A percentile compares a stretch with the other conserved stretches of the same genome.
phyloP scores from a whole-genome alignment of 64 coral and sea anemone genomes.

The Orbicella faveolata region DNA sequence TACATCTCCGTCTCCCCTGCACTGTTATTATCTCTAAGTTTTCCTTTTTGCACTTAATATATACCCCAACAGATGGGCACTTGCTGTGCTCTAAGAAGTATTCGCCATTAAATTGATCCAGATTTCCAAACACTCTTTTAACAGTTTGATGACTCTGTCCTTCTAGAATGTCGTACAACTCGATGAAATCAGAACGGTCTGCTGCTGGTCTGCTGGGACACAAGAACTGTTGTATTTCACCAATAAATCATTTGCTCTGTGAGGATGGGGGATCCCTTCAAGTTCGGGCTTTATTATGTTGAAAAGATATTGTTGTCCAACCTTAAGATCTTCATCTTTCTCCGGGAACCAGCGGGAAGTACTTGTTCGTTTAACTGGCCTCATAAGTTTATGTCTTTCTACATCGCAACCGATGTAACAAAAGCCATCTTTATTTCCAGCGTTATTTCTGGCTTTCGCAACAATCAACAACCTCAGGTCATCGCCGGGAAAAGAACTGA shows the following conservation, averaged over 20 bases:
- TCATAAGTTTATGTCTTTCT: not conserved
- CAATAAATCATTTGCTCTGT: not conserved
- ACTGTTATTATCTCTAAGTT: not conserved
- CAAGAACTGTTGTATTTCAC: not conserved
- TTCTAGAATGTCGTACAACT: not conserved
- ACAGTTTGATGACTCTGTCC: not conserved
- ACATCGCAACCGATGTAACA: not conserved
- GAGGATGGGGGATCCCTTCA: not conserved
- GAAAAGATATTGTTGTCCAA: not conserved
- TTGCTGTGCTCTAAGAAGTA: not conserved
- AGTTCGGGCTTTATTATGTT: not conserved
- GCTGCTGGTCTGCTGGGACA: not conserved
- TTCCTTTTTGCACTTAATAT: not conserved
- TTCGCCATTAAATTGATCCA: not conserved
- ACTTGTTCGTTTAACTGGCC: not conserved
- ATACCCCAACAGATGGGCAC: not conserved
- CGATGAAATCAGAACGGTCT: not conserved
- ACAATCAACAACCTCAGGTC: not conserved
- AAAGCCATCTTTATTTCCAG: not conserved
- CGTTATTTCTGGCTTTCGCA: not conserved
- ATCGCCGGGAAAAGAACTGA: too few species aligned
- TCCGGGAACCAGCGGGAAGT: not conserved
- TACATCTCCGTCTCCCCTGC: not conserved
- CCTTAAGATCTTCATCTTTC: not conserved
- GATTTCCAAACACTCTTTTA: not conserved